Conservation (phyloP, 2,888 invertebrate species). For the Oxyscelio sp. region DNA sequence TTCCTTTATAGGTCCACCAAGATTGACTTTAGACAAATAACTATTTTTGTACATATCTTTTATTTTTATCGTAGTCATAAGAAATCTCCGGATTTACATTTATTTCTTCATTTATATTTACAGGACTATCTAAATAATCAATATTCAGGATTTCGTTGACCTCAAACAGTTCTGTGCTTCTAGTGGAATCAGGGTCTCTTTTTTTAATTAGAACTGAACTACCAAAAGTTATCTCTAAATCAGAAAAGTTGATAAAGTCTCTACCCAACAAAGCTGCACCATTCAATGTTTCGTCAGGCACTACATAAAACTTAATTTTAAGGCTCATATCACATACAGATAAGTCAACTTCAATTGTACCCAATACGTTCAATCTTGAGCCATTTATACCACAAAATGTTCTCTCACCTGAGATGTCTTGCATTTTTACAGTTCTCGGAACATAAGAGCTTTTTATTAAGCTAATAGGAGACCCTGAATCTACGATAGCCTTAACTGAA, state of each 20-base stretch:
- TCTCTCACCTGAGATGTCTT: background rate
- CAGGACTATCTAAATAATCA: conserved; percentile 9
- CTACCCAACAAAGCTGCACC: conserved; percentile 25
- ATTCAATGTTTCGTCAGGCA: conserved; percentile 7
- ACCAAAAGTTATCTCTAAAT: conserved; percentile 2
- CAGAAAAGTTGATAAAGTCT: background rate
- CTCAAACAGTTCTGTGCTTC: background rate
- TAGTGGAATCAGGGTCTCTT: background rate
- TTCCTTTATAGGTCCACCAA: background rate
- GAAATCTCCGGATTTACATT: conserved; percentile 9
- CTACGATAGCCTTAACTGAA: background rate
- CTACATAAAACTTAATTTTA: conserved; percentile 17
- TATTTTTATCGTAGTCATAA: background rate
- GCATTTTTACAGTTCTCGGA: background rate
- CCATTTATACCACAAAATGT: conserved; percentile 22
- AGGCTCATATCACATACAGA: background rate
- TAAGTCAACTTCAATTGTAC: conserved; percentile 1
- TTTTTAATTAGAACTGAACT: background rate
- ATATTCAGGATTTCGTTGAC: conserved; percentile 32
- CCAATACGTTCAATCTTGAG: conserved; percentile 9
- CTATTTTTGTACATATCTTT: background rate
- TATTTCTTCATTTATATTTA: background rate
- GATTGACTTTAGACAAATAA: conserved; percentile 5
- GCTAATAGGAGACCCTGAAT: conserved; percentile 23
- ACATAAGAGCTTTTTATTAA: conserved; percentile 21